These are phyloP conservation scores for Machaerirhynchus nigripectus DNA, from an alignment of 2,113 vertebrate genomes.

Conservation along the genomic window DNA sequence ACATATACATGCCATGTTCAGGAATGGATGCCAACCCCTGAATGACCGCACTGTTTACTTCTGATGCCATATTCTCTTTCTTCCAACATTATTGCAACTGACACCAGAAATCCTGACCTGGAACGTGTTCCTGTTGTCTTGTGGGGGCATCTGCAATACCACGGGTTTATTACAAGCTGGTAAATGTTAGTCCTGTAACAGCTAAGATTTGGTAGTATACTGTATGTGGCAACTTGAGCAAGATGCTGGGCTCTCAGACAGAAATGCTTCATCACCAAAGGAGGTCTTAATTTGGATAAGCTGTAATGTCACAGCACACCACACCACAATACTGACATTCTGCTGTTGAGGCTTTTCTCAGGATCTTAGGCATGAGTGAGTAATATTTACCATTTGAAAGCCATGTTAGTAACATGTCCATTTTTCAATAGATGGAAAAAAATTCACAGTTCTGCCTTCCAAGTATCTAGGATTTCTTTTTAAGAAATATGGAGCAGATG, in stretches of 20 bases:
- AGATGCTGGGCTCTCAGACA: not conserved
- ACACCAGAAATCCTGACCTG: not conserved
- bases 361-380: not conserved
- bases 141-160: not conserved
- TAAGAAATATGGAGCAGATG: not conserved
- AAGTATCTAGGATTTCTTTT: not conserved
- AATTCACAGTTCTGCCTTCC: not conserved
- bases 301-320: not conserved
- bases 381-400: not conserved
- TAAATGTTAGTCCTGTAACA: not conserved
- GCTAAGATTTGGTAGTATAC: not conserved
- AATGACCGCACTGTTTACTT: not conserved
- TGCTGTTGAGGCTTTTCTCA: not conserved
- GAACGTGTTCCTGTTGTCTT: not conserved
- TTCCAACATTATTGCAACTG: not conserved
- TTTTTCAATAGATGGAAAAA: not conserved
- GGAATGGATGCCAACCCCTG: not conserved
- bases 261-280: not conserved
- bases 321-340: fast-evolving
- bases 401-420: not conserved
- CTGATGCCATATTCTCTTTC: not conserved
- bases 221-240: not conserved
- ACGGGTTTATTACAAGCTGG: not conserved
- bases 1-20: fast-evolving
- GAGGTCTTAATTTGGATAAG: not conserved